Evolutionary conservation across 2,888 invertebrate genomes (phyloP).

Genomic region (Rhamphomyia laevipes): DNA sequence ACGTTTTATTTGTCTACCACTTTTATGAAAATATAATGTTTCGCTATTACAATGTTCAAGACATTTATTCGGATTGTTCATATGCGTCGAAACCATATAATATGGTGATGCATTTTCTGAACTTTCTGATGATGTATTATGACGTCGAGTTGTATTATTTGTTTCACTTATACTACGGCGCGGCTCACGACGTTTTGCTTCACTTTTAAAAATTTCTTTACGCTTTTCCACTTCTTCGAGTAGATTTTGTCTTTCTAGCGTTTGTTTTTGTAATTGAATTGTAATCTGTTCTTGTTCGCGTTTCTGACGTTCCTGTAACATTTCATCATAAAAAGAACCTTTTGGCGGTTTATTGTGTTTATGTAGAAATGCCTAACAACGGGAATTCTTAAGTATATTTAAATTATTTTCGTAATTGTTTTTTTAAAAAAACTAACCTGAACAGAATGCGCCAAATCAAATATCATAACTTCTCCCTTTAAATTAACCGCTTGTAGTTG

Average conservation of each 20-base stretch:
- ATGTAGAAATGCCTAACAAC: constrained; percentile 56
- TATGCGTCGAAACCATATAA: constrained; percentile 24
- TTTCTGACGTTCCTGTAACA: constrained; percentile 61
- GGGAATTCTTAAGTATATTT: neutral
- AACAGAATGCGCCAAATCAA: constrained; percentile 65
- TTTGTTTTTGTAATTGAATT: constrained; percentile 51
- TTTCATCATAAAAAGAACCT: constrained; percentile 83
- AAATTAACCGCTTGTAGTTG: constrained; percentile 43
- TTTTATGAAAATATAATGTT: constrained; percentile 43
- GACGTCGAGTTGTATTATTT: constrained; percentile 27
- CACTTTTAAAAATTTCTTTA: constrained; percentile 64
- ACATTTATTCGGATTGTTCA: constrained; percentile 32
- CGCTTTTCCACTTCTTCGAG: constrained; percentile 65
- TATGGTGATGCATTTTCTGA: constrained; percentile 41
- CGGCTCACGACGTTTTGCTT: constrained; percentile 44
- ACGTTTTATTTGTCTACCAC: constrained; percentile 52
- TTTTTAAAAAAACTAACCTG: constrained; percentile 38
- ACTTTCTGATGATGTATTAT: constrained; percentile 43
- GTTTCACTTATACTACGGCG: constrained; percentile 42
- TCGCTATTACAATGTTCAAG: constrained; percentile 44
- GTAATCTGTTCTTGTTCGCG: constrained; percentile 50
- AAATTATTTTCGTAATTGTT: neutral
- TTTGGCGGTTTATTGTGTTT: constrained; percentile 68
- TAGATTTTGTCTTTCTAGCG: constrained; percentile 56
- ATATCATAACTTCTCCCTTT: constrained; percentile 78